phyloP scores from a whole-genome alignment of 2,113 vertebrate genomes.

The Varanus salvator region DNA sequence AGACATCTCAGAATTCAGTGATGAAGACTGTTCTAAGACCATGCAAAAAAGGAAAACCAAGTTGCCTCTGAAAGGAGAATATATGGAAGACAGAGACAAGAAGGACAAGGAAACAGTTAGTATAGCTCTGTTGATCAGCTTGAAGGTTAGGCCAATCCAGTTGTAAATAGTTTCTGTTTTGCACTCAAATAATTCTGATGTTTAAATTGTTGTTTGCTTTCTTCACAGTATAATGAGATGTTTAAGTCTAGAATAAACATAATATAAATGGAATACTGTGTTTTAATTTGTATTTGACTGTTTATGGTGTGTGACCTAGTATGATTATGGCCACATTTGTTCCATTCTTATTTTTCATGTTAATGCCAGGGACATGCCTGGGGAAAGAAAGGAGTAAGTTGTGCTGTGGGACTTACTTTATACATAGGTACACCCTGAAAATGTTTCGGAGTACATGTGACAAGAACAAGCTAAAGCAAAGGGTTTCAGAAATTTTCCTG shows the following conservation, averaged over 20 bases:
- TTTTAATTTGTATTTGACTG: neutral
- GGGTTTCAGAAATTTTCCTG: neutral
- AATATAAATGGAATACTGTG: neutral
- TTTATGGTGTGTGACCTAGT: neutral
- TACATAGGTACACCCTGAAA: neutral
- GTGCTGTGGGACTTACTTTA: neutral
- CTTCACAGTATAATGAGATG: neutral
- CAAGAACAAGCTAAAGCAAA: neutral
- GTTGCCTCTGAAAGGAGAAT: conserved; percentile 75
- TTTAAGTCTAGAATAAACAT: neutral
- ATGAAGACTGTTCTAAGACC: conserved; percentile 78
- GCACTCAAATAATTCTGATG: neutral
- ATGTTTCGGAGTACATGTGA: neutral
- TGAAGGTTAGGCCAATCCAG: neutral
- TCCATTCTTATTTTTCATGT: neutral
- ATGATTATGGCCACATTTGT: neutral
- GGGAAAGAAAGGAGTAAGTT: neutral
- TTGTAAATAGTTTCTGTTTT: neutral
- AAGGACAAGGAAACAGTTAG: conserved; percentile 80
- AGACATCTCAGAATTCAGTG: conserved; percentile 71
- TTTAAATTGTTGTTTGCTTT: neutral
- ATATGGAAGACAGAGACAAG: conserved; percentile 74
- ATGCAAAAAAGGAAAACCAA: conserved; percentile 81
- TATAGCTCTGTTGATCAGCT: conserved; percentile 38
- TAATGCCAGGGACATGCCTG: neutral